Percentiles rank a stretch among this genome's conserved stretches.
Conservation (phyloP, 2,888 invertebrate genomes). For the Eustalomyia histrio region DNA sequence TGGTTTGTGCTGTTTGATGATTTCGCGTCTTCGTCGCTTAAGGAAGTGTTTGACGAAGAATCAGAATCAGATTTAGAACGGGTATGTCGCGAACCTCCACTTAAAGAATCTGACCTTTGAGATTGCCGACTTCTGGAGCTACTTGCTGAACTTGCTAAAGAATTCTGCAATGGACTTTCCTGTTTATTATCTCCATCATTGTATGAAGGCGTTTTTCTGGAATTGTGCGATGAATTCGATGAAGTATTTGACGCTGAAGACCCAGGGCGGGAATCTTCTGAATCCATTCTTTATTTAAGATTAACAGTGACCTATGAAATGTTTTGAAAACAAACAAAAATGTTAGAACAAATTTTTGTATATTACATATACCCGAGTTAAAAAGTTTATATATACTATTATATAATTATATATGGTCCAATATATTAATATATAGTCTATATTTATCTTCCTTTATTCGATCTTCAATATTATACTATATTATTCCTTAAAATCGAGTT, state of each 20-base stretch:
- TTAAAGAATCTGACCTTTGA: conserved; percentile 76
- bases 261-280: conserved; percentile 77
- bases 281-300: conserved; percentile 69
- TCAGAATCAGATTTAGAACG: conserved; percentile 74
- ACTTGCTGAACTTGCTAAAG: conserved; percentile 55
- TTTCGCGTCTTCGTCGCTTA: conserved; percentile 67
- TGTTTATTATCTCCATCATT: conserved; percentile 68
- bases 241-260: conserved; percentile 77
- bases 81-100: conserved; percentile 61
- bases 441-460: no score
- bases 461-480: no score
- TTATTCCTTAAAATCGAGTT: no score
- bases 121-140: conserved; percentile 72
- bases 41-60: conserved; percentile 73
- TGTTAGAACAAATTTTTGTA: no score
- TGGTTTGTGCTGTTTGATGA: conserved; percentile 62
- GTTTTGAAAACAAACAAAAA: conserved; percentile 5
- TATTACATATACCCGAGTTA: no score
- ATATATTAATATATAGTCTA: no score
- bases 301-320: conserved; percentile 41
- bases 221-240: conserved; percentile 80
- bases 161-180: conserved; percentile 27
- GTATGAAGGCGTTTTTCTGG: conserved; percentile 70
- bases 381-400: no score
- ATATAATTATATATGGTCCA: no score